Percentiles rank a stretch among this genome's conserved stretches.
Evolutionary conservation across 2,113 vertebrate genomes (phyloP).

Genomic region (Telmatochromis sp.): DNA sequence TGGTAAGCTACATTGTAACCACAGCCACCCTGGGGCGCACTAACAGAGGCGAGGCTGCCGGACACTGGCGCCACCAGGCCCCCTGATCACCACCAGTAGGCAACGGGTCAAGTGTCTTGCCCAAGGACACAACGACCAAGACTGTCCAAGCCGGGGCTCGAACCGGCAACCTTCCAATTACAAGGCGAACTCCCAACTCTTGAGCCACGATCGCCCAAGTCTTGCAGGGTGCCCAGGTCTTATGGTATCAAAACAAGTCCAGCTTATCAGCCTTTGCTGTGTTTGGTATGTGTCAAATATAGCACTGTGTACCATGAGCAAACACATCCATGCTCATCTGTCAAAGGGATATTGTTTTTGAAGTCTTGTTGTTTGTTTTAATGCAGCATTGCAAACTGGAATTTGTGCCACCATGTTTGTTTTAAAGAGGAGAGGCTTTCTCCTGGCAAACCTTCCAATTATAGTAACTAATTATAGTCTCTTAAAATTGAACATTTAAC

Average conservation of each 20-base stretch:
- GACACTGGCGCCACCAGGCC: no score
- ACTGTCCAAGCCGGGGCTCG: accelerated
- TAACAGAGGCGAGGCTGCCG: accelerated
- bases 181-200: no score
- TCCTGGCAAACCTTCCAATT: background rate
- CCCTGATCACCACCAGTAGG: no score
- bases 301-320: background rate
- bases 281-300: background rate
- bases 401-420: background rate
- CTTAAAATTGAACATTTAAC: background rate
- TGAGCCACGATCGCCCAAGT: no score
- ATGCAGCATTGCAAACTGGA: background rate
- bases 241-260: background rate
- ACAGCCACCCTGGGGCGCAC: no score
- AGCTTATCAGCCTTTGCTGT: background rate
- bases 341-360: background rate
- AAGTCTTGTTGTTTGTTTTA: background rate
- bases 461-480: background rate
- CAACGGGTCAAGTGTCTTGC: no score
- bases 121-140: no score
- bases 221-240: background rate
- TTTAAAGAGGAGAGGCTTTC: background rate
- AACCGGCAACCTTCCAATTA: no score
- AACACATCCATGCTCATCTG: background rate
- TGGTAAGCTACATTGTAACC: no score